These are phyloP conservation scores for Cydia fagiglandana DNA, from an alignment of 1,140 invertebrate species.

Conservation along the genomic window DNA sequence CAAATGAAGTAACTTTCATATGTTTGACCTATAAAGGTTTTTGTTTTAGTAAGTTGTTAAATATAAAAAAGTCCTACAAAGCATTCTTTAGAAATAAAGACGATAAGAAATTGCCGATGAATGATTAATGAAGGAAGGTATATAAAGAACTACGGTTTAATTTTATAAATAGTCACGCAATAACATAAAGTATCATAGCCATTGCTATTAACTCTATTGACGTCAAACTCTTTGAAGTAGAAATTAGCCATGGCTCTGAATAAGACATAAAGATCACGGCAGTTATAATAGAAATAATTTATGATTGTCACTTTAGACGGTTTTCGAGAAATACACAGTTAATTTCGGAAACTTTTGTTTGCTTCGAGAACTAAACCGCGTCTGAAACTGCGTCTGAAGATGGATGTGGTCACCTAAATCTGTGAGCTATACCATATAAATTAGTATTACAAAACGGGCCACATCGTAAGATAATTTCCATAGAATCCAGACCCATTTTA, in stretches of 20 bases:
- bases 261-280: conserved; percentile 34
- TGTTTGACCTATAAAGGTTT: too few relatives aligned
- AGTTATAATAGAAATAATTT: conserved; percentile 26
- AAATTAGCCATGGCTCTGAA: conserved; percentile 26
- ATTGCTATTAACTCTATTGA: conserved; percentile 28
- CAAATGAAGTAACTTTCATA: too few relatives aligned
- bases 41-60: neutral
- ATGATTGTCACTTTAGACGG: neutral
- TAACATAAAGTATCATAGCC: neutral
- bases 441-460: too few relatives aligned
- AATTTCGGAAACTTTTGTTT: conserved; percentile 10
- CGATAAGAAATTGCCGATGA: neutral
- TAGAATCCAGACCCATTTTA: too few relatives aligned
- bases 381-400: neutral
- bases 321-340: conserved; percentile 18
- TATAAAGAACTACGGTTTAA: neutral
- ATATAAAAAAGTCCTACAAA: neutral
- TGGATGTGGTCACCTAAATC: too few relatives aligned
- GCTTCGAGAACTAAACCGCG: neutral
- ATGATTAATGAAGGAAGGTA: neutral
- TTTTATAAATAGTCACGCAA: neutral
- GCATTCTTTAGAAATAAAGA: neutral
- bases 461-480: too few relatives aligned
- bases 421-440: too few relatives aligned
- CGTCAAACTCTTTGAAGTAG: conserved; percentile 36